phyloP scores from a whole-genome alignment of 2,797 vertebrate genomes.

The Pangasius mekongensis region DNA sequence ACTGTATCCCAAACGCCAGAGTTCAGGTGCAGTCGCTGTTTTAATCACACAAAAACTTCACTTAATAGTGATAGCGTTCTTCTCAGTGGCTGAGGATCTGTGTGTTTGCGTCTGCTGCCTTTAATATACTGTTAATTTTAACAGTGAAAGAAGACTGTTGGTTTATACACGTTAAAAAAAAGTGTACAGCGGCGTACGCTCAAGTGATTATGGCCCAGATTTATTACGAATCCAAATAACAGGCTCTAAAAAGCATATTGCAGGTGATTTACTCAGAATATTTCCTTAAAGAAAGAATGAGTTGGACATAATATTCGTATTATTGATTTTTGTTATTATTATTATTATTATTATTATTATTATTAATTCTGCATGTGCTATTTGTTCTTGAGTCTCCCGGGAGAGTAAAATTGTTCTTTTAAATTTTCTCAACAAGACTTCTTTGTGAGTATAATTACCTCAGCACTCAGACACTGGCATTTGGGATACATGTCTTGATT shows the following conservation, averaged over 20 bases:
- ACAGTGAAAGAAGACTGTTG: too few relatives aligned
- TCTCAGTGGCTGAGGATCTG: background rate
- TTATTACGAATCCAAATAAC: background rate
- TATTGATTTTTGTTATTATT: background rate
- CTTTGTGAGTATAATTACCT: background rate
- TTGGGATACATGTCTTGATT: background rate
- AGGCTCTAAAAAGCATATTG: background rate
- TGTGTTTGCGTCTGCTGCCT: background rate
- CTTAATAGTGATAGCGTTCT: background rate
- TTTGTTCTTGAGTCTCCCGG: background rate
- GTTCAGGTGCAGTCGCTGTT: background rate
- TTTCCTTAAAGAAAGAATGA: background rate
- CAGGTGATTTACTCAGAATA: background rate
- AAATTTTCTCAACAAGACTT: background rate
- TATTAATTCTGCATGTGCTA: background rate
- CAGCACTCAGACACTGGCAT: background rate
- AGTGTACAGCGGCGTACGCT: background rate
- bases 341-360: background rate
- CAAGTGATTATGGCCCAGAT: background rate
- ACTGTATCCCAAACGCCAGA: constrained; percentile 5
- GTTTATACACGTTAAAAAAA: background rate
- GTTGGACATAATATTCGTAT: background rate
- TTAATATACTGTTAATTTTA: background rate
- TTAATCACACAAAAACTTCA: background rate
- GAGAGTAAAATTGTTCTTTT: background rate